Base-by-base conservation (phyloP, 1,140 invertebrate species). In the Ephestia elutella region DNA sequence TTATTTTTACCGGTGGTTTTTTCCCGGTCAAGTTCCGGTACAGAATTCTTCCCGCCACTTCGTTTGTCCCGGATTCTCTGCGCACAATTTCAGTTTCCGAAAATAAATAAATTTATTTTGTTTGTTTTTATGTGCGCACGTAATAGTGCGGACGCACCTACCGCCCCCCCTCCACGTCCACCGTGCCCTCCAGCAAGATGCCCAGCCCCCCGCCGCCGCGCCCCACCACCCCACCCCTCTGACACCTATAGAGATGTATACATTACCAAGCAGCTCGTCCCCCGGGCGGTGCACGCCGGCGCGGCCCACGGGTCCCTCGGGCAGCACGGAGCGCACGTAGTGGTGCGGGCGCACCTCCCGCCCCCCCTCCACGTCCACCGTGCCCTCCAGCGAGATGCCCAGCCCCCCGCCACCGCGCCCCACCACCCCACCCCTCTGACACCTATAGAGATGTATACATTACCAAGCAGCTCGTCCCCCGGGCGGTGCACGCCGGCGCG, bases 371-470 rank as follows among this genome's bases (percentile, higher is more conserved):
- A 98, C 95, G 75, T 98, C 97, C 15, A 98, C 98, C 0, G 98
- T 99, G 51, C 98, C 98, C 84, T 99, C 98, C 53, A 99, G 90
- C 59, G 96, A 97, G 63, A 99, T 99, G 8, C 98, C 98, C 20
- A 99, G 90, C 15, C 97, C 97, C 62, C 97, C 70, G 92, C 95
- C 86, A 93, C 95, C 62, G 92, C 94, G 82, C 93, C 96, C 90
- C 96, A 98, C 77, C 92, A 95, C 71, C 89, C 96, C 58, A 98
- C 95, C 70, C n/a, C n/a, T n/a, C n/a, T n/a, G n/a, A n/a, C n/a
- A n/a, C n/a, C n/a, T n/a, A n/a, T n/a, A n/a, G n/a, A n/a, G n/a
- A n/a, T n/a, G n/a, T n/a, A n/a, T n/a, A n/a, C n/a, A n/a, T 35
- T 13, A 95, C 95, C 92, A 91, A 98, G 89, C 20, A 99, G 88